Conservation (phyloP, 2,797 vertebrate genomes). For the Uromys caudimaculatus region DNA sequence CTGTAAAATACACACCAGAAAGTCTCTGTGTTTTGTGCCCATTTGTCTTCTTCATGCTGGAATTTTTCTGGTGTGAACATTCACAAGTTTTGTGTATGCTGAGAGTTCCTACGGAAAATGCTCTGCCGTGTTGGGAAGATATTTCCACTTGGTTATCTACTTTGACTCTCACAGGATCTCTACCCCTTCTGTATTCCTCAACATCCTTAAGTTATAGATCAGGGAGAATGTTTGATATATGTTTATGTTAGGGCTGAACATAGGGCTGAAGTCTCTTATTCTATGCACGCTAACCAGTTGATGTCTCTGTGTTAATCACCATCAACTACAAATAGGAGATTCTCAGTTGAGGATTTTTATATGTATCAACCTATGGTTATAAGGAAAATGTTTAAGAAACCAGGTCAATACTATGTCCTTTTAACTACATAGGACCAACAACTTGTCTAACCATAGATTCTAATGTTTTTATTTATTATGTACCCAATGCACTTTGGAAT, state of each 20-base stretch:
- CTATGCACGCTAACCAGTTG: not conserved
- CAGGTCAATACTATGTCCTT: not conserved
- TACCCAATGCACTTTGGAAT: not conserved
- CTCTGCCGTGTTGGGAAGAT: too few species aligned
- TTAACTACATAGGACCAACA: too few species aligned
- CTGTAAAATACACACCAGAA: not conserved
- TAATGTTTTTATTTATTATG: not conserved
- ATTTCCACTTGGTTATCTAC: too few species aligned
- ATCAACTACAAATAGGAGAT: not conserved
- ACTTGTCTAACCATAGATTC: rapidly evolving
- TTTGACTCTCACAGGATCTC: not conserved
- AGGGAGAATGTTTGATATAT: not conserved
- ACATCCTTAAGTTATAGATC: too few species aligned
- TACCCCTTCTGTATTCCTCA: not conserved
- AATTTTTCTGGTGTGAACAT: not conserved
- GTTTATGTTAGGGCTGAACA: not conserved
- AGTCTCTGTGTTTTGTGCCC: not conserved
- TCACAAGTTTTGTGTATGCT: not conserved
- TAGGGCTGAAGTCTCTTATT: not conserved
- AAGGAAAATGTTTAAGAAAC: not conserved
- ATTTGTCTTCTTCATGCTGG: not conserved
- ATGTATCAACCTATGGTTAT: not conserved
- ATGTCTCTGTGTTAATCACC: not conserved
- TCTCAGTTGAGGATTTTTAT: not conserved
- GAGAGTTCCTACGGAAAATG: not conserved